These are phyloP conservation scores for Lobophora halterata DNA, from an alignment of 2,888 invertebrate genomes.

Conservation along the genomic window DNA sequence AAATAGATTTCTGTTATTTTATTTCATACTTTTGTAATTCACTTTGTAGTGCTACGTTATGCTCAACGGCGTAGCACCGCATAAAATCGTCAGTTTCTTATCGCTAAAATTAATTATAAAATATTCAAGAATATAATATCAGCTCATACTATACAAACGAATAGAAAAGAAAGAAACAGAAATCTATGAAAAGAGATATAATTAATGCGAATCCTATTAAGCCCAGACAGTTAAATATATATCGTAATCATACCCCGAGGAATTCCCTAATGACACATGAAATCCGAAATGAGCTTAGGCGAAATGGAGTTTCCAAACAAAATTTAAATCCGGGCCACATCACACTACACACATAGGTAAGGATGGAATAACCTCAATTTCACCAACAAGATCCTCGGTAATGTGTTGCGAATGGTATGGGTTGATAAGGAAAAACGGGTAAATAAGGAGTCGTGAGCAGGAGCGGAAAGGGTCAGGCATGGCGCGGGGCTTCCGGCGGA, in stretches of 20 bases:
- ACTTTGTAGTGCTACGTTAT: conserved; percentile 1
- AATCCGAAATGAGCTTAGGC: conserved; percentile 47
- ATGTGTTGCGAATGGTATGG: conserved; percentile 71
- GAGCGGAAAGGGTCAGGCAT: conserved; percentile 57
- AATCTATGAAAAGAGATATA: conserved; percentile 12
- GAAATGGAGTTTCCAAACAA: conserved; percentile 50
- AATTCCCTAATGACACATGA: conserved; percentile 47
- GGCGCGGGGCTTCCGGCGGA: conserved; percentile 53
- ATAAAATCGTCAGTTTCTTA: not conserved
- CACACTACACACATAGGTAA: conserved; percentile 39
- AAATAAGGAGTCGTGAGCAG: conserved; percentile 67
- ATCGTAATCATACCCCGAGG: conserved; percentile 37
- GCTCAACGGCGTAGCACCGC: conserved; percentile 3
- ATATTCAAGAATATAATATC: no score
- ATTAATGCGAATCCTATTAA: conserved; percentile 15
- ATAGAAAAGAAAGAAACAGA: not conserved
- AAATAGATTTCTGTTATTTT: conserved; percentile 1
- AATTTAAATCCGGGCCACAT: conserved; percentile 47
- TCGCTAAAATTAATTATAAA: no score
- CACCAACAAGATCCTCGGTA: conserved; percentile 59
- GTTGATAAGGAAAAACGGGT: conserved; percentile 77
- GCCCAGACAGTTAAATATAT: conserved; percentile 21
- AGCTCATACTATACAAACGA: no score
- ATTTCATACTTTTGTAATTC: not conserved
- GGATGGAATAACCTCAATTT: conserved; percentile 58